A percentile compares a stretch with the other conserved stretches of the same genome.
Evolutionary conservation across 2,888 invertebrate genomes (phyloP).

Genomic region (Cyclophora albipunctata): DNA sequence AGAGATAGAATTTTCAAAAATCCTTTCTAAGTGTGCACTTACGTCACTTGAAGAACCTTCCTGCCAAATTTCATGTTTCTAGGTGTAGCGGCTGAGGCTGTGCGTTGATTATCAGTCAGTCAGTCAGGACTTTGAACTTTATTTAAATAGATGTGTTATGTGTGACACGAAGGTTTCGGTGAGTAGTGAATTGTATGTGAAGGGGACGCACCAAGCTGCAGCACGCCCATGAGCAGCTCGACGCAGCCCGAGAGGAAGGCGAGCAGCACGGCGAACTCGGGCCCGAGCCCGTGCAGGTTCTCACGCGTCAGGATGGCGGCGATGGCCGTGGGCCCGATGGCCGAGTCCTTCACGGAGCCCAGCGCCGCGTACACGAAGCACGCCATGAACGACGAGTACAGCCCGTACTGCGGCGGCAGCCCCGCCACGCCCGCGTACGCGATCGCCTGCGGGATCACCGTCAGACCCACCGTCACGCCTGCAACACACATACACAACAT

Average conservation of each 20-base stretch:
- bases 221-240: slow-evolving; percentile 81
- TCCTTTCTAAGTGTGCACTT: no score
- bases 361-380: slow-evolving; percentile 93
- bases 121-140: no score
- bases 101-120: no score
- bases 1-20: no score
- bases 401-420: slow-evolving; percentile 84
- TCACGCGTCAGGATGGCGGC: slow-evolving; percentile 86
- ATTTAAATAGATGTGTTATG: no score
- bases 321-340: slow-evolving; percentile 91
- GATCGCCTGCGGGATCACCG: slow-evolving; percentile 89
- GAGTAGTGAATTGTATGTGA: no score
- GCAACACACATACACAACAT: slow-evolving; percentile 7
- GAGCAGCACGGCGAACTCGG: slow-evolving; percentile 82
- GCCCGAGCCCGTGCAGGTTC: slow-evolving; percentile 81
- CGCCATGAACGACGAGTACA: slow-evolving; percentile 96
- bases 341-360: slow-evolving; percentile 82
- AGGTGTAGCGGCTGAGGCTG: no score
- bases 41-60: no score
- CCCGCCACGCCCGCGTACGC: slow-evolving; percentile 89
- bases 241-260: slow-evolving; percentile 83
- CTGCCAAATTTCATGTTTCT: no score
- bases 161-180: no score
- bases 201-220: slow-evolving; percentile 79
- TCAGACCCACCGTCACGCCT: slow-evolving; percentile 82